Evolutionary conservation across 1,140 invertebrate species (phyloP), one percentile per base, ranked within the genome.

Genomic region (Brachionus rotundiformis): DNA sequence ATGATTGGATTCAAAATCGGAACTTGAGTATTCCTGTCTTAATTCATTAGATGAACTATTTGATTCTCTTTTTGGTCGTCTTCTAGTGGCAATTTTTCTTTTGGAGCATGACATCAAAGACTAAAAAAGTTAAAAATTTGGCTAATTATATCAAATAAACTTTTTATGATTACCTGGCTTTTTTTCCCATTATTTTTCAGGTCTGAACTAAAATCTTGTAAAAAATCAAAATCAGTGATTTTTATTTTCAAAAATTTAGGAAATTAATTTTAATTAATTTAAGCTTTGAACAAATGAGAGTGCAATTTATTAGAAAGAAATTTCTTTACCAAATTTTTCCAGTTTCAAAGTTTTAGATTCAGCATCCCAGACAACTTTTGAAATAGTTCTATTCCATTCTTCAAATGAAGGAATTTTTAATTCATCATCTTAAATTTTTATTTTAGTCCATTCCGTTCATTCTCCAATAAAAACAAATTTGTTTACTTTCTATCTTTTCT

Each of bases 401-500:
- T 68, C 63, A 68, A 68, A 68, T 16, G 10, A 19, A 6, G 63
- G 63, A 16, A 68, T 68, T 33, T 19, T 36, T 19, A 68, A 16
- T 36, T 68, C 29, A 19, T 10, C 63, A 16, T 68, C 63, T 68
- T n/a, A 19, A 54, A 7, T 19, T 54, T 8, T 2, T 29, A 63
- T 11, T 63, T 3, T 29, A 63, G 3, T 63, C 11, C 10, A 29
- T n/a, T n/a, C n/a, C n/a, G n/a, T n/a, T n/a, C n/a, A n/a, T n/a
- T n/a, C n/a, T n/a, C n/a, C n/a, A n/a, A n/a, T n/a, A n/a, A n/a
- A n/a, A n/a, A n/a, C n/a, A n/a, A n/a, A n/a, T n/a, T n/a, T n/a
- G n/a, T n/a, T 7, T 68, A 68, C 63, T 68, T 16, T 68, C 63
- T 33, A 68, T 68, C 16, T 23, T 4, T 13, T 68, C 33, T 68